Base-by-base conservation (phyloP, 2,797 vertebrate species). In the Dryobates pubescens region DNA sequence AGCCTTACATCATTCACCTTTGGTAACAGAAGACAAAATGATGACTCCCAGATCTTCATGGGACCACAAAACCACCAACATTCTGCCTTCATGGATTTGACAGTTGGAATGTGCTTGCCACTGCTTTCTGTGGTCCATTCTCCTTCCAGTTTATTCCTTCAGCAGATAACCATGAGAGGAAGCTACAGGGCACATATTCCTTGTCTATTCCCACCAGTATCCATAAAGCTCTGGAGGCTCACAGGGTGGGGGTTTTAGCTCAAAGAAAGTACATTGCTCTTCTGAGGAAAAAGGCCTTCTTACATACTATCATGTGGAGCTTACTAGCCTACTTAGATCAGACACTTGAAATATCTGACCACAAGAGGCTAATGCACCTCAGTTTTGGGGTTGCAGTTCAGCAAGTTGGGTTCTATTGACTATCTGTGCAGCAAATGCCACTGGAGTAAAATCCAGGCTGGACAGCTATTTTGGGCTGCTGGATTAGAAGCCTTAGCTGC, bases 401-500 rank as follows among this genome's bases (percentile, higher is more conserved):
- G 29, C 34, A 24, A 1, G 2, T 26, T 43, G 68, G 24, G 61
- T 54, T 71, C 1, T 17, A 82, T 10, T 38, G 78, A 73, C 57
- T 82, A 43, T 58, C 81, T 68, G 82, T 17, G 34, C 41, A 77
- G 56, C 51, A 92, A 82, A 63, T 14, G 73, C 62, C 51, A 90
- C 23, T 56, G n/a, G 51, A 65, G 53, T 24, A 68, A 96, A 96
- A 92, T 77, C 91, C 86, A 93, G 72, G 36, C 90, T 91, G 58
- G 93, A 54, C 51, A 87, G 91, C 86, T 96, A 94, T 96, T 96
- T 81, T 79, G 34, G 88, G 93, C 51, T 77, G 56, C 86, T 92
- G 88, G 95, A 96, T 96, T 95, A 96, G 8, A 92, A 91, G 62
- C 2, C 54, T 89, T 92, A 96, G 86, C 93, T 94, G 91, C 88